phyloP scores from a whole-genome alignment of 2,113 vertebrate genomes.

The Oryzias javanicus region DNA sequence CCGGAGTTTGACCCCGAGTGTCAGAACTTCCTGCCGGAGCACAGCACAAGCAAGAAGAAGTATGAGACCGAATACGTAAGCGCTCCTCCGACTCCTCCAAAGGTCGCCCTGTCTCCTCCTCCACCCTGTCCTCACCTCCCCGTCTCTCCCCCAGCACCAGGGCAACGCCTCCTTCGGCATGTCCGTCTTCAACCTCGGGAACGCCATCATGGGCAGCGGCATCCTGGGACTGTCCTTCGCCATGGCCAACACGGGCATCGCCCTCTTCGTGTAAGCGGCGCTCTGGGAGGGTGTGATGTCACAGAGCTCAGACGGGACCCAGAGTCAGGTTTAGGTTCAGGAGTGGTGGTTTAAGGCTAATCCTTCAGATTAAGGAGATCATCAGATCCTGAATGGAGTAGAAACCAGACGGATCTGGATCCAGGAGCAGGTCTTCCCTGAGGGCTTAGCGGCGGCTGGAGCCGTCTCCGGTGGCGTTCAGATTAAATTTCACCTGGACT shows the following conservation, averaged over 20 bases:
- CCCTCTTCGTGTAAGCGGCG: constrained; percentile 93
- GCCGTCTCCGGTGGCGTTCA: constrained; percentile 14
- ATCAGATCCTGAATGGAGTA: no score
- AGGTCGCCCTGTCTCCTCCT: accelerated
- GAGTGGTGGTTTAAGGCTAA: no score
- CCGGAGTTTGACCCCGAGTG: constrained; percentile 88
- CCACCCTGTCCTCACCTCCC: neutral
- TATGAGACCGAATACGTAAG: constrained; percentile 97
- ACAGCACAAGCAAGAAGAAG: constrained; percentile 89
- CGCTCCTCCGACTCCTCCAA: neutral
- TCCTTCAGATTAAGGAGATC: no score
- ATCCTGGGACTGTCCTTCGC: constrained; percentile 96
- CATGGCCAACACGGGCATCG: constrained; percentile 99
- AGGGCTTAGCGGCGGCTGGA: neutral
- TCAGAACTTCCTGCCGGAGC: constrained; percentile 91
- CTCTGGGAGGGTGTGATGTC: no score
- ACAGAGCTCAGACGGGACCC: no score
- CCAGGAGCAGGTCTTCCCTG: neutral
- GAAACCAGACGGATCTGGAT: neutral
- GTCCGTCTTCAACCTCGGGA: constrained; percentile 99
- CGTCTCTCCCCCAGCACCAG: constrained; percentile 78
- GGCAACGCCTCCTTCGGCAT: constrained; percentile 97
- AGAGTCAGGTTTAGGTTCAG: no score
- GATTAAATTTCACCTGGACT: constrained; percentile 54
- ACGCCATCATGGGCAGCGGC: constrained; percentile 99